phyloP scores from a whole-genome alignment of 2,797 vertebrate species.

The Bufotes viridis region DNA sequence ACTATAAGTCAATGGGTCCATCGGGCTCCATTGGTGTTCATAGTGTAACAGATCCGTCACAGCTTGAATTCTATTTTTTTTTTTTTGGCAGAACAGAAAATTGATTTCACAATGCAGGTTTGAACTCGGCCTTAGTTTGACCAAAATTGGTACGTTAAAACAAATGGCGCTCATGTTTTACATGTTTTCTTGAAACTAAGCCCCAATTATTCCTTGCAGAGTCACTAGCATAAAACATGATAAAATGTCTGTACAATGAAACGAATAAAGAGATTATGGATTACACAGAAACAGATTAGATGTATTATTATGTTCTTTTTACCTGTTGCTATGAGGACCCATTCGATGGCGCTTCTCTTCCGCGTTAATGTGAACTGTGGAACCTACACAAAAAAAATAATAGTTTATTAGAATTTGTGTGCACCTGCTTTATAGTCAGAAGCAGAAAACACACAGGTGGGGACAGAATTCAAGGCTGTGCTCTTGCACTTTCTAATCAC shows the following conservation, averaged over 20 bases:
- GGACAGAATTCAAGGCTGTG: constrained; percentile 11
- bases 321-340: constrained; percentile 49
- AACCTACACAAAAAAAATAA: constrained; percentile 5
- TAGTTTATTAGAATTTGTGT: not conserved
- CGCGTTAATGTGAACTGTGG: constrained; percentile 10
- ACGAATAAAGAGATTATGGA: not conserved
- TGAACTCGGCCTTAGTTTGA: not conserved
- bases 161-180: not conserved
- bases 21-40: too few relatives aligned
- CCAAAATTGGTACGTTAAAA: not conserved
- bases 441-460: constrained; percentile 33
- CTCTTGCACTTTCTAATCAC: constrained; percentile 39
- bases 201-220: not conserved
- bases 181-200: not conserved
- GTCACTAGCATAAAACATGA: not conserved
- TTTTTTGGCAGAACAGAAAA: too few relatives aligned
- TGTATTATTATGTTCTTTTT: not conserved
- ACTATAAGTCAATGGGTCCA: too few relatives aligned
- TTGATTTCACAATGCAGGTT: too few relatives aligned
- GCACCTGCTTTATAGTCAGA: constrained; percentile 35
- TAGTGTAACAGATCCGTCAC: too few relatives aligned
- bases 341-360: constrained; percentile 11
- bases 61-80: too few relatives aligned
- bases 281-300: not conserved
- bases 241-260: not conserved